Evolutionary conservation across 2,888 invertebrate genomes (phyloP).

Genomic region (Diaphora mendica): DNA sequence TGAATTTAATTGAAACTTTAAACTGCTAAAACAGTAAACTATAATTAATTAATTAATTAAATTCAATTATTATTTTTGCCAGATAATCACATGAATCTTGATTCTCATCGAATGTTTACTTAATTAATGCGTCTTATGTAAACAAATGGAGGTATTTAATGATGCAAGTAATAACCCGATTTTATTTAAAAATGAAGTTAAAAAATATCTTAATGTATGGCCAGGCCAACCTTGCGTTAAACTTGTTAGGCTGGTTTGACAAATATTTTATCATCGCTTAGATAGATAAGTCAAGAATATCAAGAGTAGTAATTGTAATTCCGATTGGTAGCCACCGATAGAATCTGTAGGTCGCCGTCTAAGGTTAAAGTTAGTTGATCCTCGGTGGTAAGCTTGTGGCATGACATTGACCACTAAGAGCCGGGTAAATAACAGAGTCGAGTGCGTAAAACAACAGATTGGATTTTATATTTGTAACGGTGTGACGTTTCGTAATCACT

Average conservation of each 20-base stretch:
- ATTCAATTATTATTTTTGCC: too few relatives aligned
- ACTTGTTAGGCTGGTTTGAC: constrained; percentile 5
- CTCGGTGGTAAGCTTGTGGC: constrained; percentile 38
- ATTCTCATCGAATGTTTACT: neutral
- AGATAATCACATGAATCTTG: neutral
- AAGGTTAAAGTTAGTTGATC: constrained; percentile 53
- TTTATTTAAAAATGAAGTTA: neutral
- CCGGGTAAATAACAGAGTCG: constrained; percentile 48
- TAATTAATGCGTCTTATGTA: neutral
- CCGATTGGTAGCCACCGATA: constrained; percentile 30
- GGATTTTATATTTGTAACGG: constrained; percentile 53
- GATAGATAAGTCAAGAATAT: neutral
- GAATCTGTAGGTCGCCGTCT: constrained; percentile 46
- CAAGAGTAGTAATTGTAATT: constrained; percentile 25
- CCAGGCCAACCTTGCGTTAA: neutral
- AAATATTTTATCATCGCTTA: constrained; percentile 4
- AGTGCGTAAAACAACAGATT: constrained; percentile 44
- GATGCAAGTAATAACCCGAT: neutral
- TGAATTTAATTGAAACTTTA: neutral
- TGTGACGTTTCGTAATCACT: constrained; percentile 55
- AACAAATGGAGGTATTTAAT: neutral
- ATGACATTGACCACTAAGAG: constrained; percentile 60
- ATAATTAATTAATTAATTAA: too few relatives aligned
- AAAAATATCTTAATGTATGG: neutral
- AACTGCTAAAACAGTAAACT: neutral